Conservation (phyloP, 2,113 vertebrate species). For the Oxygymnocypris stewartii region DNA sequence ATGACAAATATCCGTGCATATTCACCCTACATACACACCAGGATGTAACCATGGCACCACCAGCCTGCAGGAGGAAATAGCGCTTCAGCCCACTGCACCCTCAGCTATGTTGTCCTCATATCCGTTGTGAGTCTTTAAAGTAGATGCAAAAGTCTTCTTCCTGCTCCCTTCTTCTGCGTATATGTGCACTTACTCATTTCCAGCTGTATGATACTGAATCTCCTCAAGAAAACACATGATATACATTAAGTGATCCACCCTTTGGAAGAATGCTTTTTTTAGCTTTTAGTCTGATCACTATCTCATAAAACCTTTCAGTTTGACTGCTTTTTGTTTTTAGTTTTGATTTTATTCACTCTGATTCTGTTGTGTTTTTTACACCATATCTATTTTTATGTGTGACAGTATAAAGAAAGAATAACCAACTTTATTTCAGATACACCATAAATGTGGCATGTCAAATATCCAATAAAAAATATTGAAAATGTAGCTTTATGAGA, state of each 20-base stretch:
- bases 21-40: slow-evolving; percentile 1
- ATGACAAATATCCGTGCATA: slow-evolving; percentile 10
- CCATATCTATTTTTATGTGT: background rate
- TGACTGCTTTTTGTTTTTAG: background rate
- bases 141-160: background rate
- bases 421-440: background rate
- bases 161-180: background rate
- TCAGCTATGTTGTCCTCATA: background rate
- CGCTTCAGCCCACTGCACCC: background rate
- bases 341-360: background rate
- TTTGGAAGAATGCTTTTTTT: slow-evolving; percentile 14
- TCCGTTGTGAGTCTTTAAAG: background rate
- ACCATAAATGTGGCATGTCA: background rate
- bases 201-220: background rate
- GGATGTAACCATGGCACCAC: slow-evolving; percentile 36
- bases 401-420: background rate
- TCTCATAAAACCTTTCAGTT: background rate
- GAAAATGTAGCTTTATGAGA: background rate
- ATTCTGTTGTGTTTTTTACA: background rate
- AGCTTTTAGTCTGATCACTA: background rate
- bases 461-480: background rate
- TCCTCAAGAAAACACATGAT: background rate
- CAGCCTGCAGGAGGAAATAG: slow-evolving; percentile 26
- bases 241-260: background rate
- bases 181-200: background rate